Conservation (phyloP, 2,797 vertebrate genomes). For the Cossypha polioptera region DNA sequence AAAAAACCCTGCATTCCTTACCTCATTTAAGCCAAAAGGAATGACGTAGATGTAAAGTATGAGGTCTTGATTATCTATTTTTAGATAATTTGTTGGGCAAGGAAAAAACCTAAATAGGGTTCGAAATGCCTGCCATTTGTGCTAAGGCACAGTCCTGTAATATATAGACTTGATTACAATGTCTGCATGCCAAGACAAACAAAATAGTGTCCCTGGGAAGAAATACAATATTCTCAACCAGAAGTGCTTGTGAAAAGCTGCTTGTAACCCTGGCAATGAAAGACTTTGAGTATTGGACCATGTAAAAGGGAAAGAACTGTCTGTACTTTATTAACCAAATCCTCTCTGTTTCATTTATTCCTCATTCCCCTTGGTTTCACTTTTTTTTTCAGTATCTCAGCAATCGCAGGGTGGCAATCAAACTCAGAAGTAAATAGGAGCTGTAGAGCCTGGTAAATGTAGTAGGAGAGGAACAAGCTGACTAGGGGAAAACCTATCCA, state of each 20-base stretch:
- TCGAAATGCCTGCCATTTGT: conserved; percentile 59
- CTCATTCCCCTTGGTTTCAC: background rate
- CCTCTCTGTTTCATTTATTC: conserved; percentile 45
- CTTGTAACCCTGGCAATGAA: conserved; percentile 74
- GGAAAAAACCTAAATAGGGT: conserved; percentile 65
- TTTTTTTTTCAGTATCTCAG: background rate
- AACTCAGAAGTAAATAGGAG: conserved; percentile 1
- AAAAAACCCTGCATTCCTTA: background rate
- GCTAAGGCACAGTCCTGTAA: conserved; percentile 43
- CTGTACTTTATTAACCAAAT: conserved; percentile 62
- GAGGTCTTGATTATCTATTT: conserved; percentile 67
- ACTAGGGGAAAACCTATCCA: background rate
- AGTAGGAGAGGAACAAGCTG: background rate
- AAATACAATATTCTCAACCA: conserved; percentile 72
- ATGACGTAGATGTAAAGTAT: conserved; percentile 43
- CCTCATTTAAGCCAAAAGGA: conserved; percentile 10
- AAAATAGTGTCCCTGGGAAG: conserved; percentile 70
- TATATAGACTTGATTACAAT: conserved; percentile 66
- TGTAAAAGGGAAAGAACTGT: conserved; percentile 53
- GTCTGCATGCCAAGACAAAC: conserved; percentile 65
- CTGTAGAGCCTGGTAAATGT: background rate
- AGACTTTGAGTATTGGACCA: conserved; percentile 46
- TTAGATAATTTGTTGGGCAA: conserved; percentile 65
- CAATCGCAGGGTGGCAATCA: background rate
- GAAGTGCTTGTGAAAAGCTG: conserved; percentile 67